phyloP scores from a whole-genome alignment of 1,140 invertebrate genomes.

The Melanaphis sacchari region DNA sequence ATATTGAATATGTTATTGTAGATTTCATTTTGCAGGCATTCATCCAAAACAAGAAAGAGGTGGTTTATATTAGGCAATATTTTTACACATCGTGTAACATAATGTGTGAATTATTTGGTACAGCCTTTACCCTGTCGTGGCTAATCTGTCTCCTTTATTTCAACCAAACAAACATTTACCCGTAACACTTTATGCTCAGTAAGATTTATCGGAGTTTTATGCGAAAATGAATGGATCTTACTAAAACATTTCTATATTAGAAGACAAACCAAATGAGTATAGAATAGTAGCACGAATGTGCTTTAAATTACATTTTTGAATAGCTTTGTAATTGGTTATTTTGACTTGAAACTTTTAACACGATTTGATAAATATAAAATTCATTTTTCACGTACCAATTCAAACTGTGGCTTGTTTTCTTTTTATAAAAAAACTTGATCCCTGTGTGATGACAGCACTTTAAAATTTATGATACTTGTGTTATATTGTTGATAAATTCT shows the following conservation, averaged over 20 bases:
- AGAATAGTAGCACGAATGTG: neutral
- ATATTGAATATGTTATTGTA: slow-evolving; percentile 13
- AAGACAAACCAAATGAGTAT: neutral
- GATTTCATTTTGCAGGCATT: slow-evolving; percentile 43
- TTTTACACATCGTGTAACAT: slow-evolving; percentile 42
- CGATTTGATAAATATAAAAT: neutral
- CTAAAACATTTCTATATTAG: slow-evolving; percentile 19
- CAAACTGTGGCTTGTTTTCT: neutral
- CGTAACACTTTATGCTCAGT: slow-evolving; percentile 17
- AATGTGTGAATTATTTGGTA: slow-evolving; percentile 57
- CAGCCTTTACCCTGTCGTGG: slow-evolving; percentile 53
- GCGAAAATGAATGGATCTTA: slow-evolving; percentile 26
- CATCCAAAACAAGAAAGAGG: slow-evolving; percentile 53
- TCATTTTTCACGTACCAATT: neutral
- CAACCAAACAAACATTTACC: neutral
- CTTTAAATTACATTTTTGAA: slow-evolving; percentile 19
- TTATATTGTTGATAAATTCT: neutral
- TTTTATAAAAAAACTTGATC: neutral
- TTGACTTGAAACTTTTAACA: neutral
- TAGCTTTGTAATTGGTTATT: neutral
- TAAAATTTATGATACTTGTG: slow-evolving; percentile 31
- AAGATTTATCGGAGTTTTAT: slow-evolving; percentile 41
- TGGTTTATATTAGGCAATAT: slow-evolving; percentile 54
- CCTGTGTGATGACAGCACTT: neutral
- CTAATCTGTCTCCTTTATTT: slow-evolving; percentile 47